A percentile compares a stretch with the other conserved stretches of the same genome.
phyloP scores from a whole-genome alignment of 2,888 invertebrate genomes.

The Clunio marinus region DNA sequence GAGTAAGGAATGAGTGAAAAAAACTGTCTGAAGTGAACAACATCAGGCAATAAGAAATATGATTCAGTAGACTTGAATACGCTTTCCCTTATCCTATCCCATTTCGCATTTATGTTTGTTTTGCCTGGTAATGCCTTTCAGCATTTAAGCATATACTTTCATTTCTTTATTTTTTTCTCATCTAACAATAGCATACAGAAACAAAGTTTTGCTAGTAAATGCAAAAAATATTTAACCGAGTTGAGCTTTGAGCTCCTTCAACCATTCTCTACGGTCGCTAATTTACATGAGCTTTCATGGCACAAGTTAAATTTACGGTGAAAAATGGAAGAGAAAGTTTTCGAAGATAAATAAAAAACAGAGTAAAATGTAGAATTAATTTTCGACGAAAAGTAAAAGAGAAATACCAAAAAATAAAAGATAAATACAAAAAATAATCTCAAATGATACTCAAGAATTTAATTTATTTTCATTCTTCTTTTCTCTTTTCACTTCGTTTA shows the following conservation, averaged over 20 bases:
- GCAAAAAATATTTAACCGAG: not conserved
- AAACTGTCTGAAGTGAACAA: no score
- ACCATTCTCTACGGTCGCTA: not conserved
- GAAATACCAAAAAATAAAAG: not conserved
- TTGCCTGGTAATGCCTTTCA: not conserved
- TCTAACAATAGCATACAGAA: no score
- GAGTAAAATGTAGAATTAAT: not conserved
- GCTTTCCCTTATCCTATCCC: no score
- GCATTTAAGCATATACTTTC: no score
- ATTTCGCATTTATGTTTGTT: constrained; percentile 6
- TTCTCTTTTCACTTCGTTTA: no score
- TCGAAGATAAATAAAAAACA: not conserved
- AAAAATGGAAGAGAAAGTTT: not conserved
- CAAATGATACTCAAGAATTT: not conserved
- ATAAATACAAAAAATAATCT: not conserved
- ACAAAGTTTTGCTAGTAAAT: not conserved
- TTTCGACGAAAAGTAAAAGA: not conserved
- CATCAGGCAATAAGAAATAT: constrained; percentile 3
- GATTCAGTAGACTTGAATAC: not conserved
- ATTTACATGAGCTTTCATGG: not conserved
- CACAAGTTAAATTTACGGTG: not conserved
- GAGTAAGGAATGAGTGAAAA: not conserved
- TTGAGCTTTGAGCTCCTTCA: not conserved
- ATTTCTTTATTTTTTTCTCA: no score
- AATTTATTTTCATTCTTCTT: no score